Evolutionary conservation across 2,888 invertebrate species (phyloP).

Genomic region (Polyommatus iphigenia): DNA sequence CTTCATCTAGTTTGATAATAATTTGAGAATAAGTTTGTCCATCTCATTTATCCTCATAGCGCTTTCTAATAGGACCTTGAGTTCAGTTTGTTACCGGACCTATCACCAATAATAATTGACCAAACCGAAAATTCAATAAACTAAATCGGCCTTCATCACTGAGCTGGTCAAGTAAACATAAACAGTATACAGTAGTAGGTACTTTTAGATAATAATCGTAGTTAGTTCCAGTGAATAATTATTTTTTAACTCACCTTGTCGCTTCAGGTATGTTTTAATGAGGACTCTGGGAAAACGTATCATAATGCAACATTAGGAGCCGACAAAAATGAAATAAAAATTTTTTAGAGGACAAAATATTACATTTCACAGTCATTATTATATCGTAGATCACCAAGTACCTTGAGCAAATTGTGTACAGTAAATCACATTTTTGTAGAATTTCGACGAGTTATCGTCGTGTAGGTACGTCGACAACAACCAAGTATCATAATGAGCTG

Average conservation of each 20-base stretch:
- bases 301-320: not conserved
- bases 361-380: not conserved
- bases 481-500: too few relatives aligned
- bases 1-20: not conserved
- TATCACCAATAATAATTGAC: not conserved
- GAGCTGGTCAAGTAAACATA: constrained; percentile 2
- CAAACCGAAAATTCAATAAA: not conserved
- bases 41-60: not conserved
- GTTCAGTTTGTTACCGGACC: not conserved
- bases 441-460: too few relatives aligned
- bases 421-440: too few relatives aligned
- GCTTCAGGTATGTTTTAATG: not conserved
- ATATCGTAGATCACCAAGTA: not conserved
- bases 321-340: not conserved
- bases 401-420: too few relatives aligned
- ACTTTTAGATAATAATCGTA: too few relatives aligned
- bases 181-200: too few relatives aligned
- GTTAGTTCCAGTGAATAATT: not conserved
- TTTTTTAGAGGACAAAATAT: not conserved
- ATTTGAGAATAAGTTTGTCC: not conserved
- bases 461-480: too few relatives aligned
- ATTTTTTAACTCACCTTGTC: constrained; percentile 15
- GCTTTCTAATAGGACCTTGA: constrained; percentile 2
- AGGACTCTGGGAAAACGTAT: not conserved
- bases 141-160: not conserved